A percentile compares a stretch with the other conserved stretches of the same genome.
Evolutionary conservation across 2,888 invertebrate species (phyloP).

Genomic region (Melieria crassipennis): DNA sequence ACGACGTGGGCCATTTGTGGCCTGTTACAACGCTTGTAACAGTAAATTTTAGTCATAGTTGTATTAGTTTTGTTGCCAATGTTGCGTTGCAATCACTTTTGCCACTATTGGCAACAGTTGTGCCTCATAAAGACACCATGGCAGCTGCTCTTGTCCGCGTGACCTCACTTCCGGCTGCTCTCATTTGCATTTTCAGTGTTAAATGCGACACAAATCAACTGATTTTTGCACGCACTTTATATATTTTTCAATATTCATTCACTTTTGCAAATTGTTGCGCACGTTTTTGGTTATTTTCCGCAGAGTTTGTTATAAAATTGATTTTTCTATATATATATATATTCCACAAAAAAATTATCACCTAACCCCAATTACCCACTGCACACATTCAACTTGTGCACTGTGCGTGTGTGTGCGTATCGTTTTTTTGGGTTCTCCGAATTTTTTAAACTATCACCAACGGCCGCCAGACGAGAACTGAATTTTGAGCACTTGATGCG

Average conservation of each 20-base stretch:
- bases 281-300: neutral
- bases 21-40: too few species aligned
- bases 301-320: conserved; percentile 1
- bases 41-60: too few species aligned
- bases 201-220: too few species aligned
- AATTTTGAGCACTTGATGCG: conserved; percentile 25
- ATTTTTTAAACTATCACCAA: conserved; percentile 42
- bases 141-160: neutral
- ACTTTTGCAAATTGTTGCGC: conserved; percentile 1
- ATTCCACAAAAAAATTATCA: conserved; percentile 5
- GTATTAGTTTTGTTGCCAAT: too few species aligned
- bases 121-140: too few species aligned
- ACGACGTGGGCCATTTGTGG: too few species aligned
- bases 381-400: conserved; percentile 9
- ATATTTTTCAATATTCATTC: conserved; percentile 3
- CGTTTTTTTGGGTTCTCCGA: conserved; percentile 35
- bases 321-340: conserved; percentile 17
- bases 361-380: conserved; percentile 31
- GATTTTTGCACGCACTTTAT: too few species aligned
- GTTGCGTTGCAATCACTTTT: too few species aligned
- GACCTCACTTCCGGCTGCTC: conserved; percentile 23
- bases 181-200: neutral
- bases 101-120: too few species aligned
- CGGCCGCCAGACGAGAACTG: conserved; percentile 49
- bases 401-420: conserved; percentile 10